Evolutionary conservation across 2,797 vertebrate genomes (phyloP).

Genomic region (Coilia nasus): DNA sequence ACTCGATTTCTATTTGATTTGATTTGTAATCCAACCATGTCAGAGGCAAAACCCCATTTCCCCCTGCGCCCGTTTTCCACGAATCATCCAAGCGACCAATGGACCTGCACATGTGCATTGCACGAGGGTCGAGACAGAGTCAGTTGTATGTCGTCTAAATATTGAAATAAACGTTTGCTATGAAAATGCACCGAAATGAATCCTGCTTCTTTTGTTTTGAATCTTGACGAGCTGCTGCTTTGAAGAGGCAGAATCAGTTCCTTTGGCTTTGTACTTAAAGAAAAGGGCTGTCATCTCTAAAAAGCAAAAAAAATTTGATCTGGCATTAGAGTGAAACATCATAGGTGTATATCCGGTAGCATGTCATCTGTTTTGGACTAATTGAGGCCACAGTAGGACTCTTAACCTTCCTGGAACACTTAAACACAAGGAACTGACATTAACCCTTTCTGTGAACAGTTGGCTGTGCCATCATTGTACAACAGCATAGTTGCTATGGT

Average conservation of each 20-base stretch:
- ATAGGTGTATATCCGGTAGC: neutral
- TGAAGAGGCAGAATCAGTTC: neutral
- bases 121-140: conserved; percentile 43
- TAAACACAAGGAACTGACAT: neutral
- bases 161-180: conserved; percentile 76
- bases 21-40: neutral
- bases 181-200: conserved; percentile 52
- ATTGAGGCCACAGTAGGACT: neutral
- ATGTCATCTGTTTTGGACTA: conserved; percentile 6
- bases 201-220: conserved; percentile 43
- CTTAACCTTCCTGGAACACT: neutral
- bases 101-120: conserved; percentile 52
- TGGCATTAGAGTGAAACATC: neutral
- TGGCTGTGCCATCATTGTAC: neutral
- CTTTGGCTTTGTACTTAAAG: neutral
- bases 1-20: conserved; percentile 2
- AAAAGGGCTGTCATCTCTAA: neutral
- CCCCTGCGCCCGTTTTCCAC: neutral
- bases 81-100: conserved; percentile 35
- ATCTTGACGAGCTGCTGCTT: neutral
- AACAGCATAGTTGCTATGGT: neutral
- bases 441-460: neutral
- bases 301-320: neutral
- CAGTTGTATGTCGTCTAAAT: conserved; percentile 62
- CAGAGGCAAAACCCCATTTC: neutral